Conservation (phyloP, 1,140 invertebrate genomes). For the Drosophila elegans region DNA sequence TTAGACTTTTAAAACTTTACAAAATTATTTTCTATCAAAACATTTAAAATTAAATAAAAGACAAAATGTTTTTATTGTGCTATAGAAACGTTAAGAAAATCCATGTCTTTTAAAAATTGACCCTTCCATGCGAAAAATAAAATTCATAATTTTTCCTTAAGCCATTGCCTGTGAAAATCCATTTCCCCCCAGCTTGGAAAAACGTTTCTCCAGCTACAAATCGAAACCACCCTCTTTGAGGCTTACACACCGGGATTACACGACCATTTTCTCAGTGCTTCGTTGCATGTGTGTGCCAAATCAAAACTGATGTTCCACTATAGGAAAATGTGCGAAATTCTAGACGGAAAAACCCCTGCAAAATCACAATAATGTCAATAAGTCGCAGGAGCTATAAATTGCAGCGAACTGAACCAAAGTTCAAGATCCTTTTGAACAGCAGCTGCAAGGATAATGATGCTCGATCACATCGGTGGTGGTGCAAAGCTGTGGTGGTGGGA, state of each 20-base stretch:
- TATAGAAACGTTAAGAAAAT: no score
- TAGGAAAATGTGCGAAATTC: slow-evolving; percentile 32
- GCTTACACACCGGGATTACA: slow-evolving; percentile 8
- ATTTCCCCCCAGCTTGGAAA: not conserved
- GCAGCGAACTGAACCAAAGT: slow-evolving; percentile 13
- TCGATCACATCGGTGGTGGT: slow-evolving; percentile 26
- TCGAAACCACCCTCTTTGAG: slow-evolving; percentile 15
- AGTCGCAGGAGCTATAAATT: slow-evolving; percentile 56
- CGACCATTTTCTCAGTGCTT: slow-evolving; percentile 10
- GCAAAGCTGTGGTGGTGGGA: slow-evolving; percentile 28
- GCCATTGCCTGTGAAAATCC: not conserved
- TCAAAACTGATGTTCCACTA: slow-evolving; percentile 3
- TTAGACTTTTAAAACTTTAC: no score
- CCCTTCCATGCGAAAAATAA: not conserved
- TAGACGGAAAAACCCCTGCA: slow-evolving; percentile 7
- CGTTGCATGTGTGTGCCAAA: slow-evolving; percentile 1
- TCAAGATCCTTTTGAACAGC: slow-evolving; percentile 31
- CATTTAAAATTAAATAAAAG: no score
- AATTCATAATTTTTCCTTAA: not conserved
- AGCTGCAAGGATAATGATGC: slow-evolving; percentile 35
- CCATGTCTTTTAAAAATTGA: not conserved
- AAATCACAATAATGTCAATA: slow-evolving; percentile 50
- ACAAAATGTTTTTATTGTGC: no score
- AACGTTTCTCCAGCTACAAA: not conserved
- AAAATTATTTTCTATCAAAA: no score